These are phyloP conservation scores for Ailurus styani DNA, from an alignment of 2,113 vertebrate species.

Conservation along the genomic window DNA sequence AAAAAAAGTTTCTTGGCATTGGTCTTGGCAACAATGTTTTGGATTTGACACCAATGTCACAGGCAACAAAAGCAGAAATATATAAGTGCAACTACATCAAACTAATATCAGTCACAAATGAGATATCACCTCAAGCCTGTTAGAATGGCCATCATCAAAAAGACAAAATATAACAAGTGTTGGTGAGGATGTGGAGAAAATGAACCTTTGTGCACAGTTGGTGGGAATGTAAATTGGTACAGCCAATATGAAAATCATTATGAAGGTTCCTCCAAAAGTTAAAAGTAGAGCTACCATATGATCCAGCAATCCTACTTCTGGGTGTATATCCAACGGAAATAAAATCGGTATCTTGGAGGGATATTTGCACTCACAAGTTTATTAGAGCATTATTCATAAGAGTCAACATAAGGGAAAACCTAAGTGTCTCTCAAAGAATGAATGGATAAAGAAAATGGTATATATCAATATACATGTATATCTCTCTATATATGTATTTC, in stretches of 20 bases:
- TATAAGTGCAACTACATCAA: not conserved
- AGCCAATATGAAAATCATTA: too few species aligned
- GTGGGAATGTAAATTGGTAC: too few species aligned
- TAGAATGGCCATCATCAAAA: not conserved
- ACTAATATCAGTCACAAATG: not conserved
- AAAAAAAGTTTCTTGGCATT: not conserved
- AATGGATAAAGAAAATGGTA: not conserved
- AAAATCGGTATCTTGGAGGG: too few species aligned
- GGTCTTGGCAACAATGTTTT: not conserved
- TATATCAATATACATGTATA: not conserved
- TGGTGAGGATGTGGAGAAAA: not conserved
- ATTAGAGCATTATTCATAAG: not conserved
- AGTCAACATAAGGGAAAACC: not conserved
- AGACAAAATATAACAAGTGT: not conserved
- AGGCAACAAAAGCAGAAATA: not conserved
- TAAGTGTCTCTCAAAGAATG: not conserved
- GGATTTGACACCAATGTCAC: not conserved
- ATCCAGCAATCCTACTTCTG: too few species aligned
- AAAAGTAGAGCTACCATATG: too few species aligned
- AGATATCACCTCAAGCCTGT: not conserved
- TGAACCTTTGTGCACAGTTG: not conserved
- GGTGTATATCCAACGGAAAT: too few species aligned
- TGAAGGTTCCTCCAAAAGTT: too few species aligned
- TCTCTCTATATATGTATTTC: too few species aligned
- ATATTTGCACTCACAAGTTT: not conserved